Percentiles rank a stretch among this genome's conserved stretches.
Conservation (phyloP, 2,888 invertebrate genomes). For the Tipula confusa region DNA sequence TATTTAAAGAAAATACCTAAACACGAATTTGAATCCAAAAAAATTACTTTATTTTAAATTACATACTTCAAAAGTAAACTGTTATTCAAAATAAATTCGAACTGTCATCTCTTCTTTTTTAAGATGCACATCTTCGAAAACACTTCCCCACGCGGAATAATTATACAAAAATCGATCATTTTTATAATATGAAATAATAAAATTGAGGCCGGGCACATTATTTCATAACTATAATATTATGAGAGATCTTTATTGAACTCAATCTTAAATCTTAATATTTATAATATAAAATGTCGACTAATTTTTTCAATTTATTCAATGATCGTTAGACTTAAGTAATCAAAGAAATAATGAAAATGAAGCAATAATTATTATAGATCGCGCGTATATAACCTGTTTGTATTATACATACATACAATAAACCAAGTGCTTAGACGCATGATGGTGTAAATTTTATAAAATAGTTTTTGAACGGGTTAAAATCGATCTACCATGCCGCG, state of each 20-base stretch:
- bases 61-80: too few relatives aligned
- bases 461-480: not conserved
- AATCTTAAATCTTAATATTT: too few relatives aligned
- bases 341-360: not conserved
- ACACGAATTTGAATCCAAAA: too few relatives aligned
- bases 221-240: not conserved
- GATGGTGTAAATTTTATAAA: not conserved
- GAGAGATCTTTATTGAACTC: not conserved
- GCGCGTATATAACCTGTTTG: not conserved
- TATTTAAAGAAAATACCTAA: too few relatives aligned
- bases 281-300: constrained; percentile 4
- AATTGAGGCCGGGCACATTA: not conserved
- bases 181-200: not conserved
- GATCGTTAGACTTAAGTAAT: not conserved
- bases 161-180: not conserved
- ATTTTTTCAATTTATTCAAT: not conserved
- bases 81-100: too few relatives aligned
- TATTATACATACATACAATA: not conserved
- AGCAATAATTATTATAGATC: not conserved
- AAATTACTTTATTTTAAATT: too few relatives aligned
- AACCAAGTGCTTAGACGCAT: not conserved
- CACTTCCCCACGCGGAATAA: not conserved
- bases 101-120: too few relatives aligned
- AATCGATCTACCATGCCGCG: not conserved
- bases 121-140: too few relatives aligned